Base-by-base conservation (phyloP, 2,888 invertebrate species). In the Plemyria rubiginata region DNA sequence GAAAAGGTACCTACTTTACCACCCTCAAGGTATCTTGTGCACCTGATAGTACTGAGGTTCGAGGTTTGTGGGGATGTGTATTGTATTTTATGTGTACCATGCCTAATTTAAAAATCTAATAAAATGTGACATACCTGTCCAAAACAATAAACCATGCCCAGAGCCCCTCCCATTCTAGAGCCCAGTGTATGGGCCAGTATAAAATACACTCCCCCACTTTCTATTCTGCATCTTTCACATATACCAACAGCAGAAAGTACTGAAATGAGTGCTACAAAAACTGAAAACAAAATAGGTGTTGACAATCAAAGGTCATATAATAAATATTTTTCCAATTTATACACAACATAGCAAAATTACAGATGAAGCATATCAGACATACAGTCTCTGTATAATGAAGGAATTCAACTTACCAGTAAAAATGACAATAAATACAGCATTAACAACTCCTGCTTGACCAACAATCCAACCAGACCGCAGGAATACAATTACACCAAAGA, bases 151-250 rank as follows among this genome's bases (percentile, higher is more conserved):
- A 99, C 93, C 74, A 99, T 92, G 46, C 99, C 99, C 49, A 99
- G 94, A 29, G 99, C 96, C 46, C 98, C 98, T 11, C 98, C 99
- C 82, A 98, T 96, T 80, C 98, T 94, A 6, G 98, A 98, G 43
- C 99, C 99, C 29, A 99, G 91, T 4, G 99, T 98, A 80, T 99
- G 98, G 0, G 98, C 97, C 41, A 99, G 92, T 63, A 99, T 94
- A 88, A 99, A 99, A 88, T 99, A 99, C 29, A 99, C 98, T 53
- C 99, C 99, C n/a, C 99, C 99, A 89, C 98, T 98, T 90, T 98
- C 98, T 79, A 99, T 96, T 66, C 97, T 94, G 91, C 98, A 98
- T 82, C 98, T 92, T 87, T 99, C 99, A 93, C 98, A 98, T 75
- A 99, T 99, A 50, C 99, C 99, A 64, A 99, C 98, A 22, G 98